Conservation (phyloP, 2,888 invertebrate species). For the Agonopterix arenella region DNA sequence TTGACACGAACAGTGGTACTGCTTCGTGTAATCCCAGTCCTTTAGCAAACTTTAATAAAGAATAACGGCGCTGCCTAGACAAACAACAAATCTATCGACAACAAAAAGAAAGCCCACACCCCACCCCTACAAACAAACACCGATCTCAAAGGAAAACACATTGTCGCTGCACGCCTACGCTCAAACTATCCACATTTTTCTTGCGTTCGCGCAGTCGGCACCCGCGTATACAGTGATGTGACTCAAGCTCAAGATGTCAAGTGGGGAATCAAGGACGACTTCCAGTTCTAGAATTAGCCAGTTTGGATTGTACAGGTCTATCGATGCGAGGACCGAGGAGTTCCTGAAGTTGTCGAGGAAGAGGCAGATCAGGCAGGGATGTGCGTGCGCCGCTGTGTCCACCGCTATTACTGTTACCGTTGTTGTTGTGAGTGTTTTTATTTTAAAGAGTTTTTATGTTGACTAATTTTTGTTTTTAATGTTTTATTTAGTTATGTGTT, state of each 20-base stretch:
- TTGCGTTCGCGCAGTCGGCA: slow-evolving; percentile 37
- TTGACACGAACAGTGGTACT: no score
- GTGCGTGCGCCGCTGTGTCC: slow-evolving; percentile 61
- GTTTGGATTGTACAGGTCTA: slow-evolving; percentile 60
- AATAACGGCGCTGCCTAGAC: background rate
- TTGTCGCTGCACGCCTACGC: slow-evolving; percentile 17
- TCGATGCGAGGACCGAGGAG: slow-evolving; percentile 62
- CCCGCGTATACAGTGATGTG: slow-evolving; percentile 46
- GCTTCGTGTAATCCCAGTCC: no score
- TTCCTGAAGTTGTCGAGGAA: slow-evolving; percentile 56
- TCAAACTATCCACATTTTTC: slow-evolving; percentile 47
- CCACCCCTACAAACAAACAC: slow-evolving; percentile 34
- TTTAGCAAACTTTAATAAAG: no score
- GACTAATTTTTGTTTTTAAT: background rate
- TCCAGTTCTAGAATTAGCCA: slow-evolving; percentile 45
- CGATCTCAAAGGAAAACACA: slow-evolving; percentile 55
- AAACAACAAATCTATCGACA: slow-evolving; percentile 20
- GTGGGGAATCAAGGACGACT: slow-evolving; percentile 46
- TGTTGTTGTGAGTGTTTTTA: slow-evolving; percentile 55
- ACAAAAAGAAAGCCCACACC: slow-evolving; percentile 19
- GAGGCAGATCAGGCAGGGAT: slow-evolving; percentile 60
- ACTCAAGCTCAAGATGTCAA: slow-evolving; percentile 45
- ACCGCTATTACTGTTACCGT: slow-evolving; percentile 63
- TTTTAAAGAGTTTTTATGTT: background rate
- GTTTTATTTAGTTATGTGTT: background rate